Evolutionary conservation across 1,140 invertebrate genomes (phyloP).

Genomic region (Coenobita brevimanus): DNA sequence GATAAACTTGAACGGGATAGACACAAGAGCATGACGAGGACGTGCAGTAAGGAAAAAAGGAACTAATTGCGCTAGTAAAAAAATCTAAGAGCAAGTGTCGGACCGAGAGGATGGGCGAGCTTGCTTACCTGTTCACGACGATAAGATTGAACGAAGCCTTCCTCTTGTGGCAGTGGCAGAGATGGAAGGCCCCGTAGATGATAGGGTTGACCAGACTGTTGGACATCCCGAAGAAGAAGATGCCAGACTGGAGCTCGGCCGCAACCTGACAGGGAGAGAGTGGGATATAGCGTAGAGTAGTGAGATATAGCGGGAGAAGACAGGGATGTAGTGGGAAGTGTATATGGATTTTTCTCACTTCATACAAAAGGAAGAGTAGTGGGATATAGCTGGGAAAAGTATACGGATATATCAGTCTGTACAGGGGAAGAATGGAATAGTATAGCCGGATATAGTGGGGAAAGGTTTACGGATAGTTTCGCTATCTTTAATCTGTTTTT

Average conservation of each 20-base stretch:
- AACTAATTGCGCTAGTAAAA: background rate
- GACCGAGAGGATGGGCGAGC: no score
- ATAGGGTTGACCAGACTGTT: conserved; percentile 90
- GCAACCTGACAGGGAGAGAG: conserved; percentile 27
- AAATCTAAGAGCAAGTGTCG: background rate
- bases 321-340: background rate
- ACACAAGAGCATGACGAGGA: background rate
- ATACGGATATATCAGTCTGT: no score
- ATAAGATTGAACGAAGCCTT: conserved; percentile 36
- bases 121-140: conserved; percentile 36
- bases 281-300: no score
- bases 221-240: conserved; percentile 90
- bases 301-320: no score
- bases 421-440: no score
- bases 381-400: no score
- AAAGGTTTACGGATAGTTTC: no score
- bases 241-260: conserved; percentile 72
- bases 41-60: background rate
- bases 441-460: no score
- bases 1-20: background rate
- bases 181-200: conserved; percentile 90
- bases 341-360: no score
- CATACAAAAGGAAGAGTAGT: no score
- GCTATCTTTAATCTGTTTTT: no score
- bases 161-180: conserved; percentile 74